Conservation (phyloP, 2,888 invertebrate species). For the Disparrhopalites patrizii region DNA sequence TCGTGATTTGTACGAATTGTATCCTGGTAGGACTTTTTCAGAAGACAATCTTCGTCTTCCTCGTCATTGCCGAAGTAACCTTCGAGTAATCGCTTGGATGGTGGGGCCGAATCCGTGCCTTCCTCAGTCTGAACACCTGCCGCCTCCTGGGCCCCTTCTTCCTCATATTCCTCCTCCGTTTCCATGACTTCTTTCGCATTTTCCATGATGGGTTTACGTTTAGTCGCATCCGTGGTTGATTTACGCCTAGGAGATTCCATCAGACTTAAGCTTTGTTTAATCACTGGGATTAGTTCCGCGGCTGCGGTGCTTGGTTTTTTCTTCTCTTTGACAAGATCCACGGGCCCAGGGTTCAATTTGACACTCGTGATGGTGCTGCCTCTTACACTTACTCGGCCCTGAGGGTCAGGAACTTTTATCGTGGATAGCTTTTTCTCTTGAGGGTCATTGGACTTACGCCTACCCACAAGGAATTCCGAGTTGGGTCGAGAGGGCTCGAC, state of each 20-base stretch:
- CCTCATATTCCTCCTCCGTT: neutral
- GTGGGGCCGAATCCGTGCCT: neutral
- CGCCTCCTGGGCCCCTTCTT: neutral
- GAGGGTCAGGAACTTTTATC: too few species aligned
- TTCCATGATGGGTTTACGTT: too few species aligned
- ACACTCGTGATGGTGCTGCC: neutral
- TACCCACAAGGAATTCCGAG: too few species aligned
- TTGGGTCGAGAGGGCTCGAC: neutral
- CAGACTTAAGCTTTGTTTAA: neutral
- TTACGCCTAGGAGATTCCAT: too few species aligned
- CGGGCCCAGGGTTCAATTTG: neutral
- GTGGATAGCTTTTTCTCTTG: too few species aligned
- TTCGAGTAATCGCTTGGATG: neutral
- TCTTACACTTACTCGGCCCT: too few species aligned
- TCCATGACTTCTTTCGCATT: neutral
- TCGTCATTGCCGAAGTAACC: conserved; percentile 16
- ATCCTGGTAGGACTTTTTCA: neutral
- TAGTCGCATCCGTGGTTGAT: too few species aligned
- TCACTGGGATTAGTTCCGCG: neutral
- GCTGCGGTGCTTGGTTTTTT: neutral
- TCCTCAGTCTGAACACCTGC: neutral
- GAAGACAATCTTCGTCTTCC: neutral
- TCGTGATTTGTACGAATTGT: neutral
- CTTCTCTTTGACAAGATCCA: neutral
- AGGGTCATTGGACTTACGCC: too few species aligned